These are phyloP conservation scores for Frankliniella intonsa DNA, from an alignment of 2,888 invertebrate species.

Conservation along the genomic window DNA sequence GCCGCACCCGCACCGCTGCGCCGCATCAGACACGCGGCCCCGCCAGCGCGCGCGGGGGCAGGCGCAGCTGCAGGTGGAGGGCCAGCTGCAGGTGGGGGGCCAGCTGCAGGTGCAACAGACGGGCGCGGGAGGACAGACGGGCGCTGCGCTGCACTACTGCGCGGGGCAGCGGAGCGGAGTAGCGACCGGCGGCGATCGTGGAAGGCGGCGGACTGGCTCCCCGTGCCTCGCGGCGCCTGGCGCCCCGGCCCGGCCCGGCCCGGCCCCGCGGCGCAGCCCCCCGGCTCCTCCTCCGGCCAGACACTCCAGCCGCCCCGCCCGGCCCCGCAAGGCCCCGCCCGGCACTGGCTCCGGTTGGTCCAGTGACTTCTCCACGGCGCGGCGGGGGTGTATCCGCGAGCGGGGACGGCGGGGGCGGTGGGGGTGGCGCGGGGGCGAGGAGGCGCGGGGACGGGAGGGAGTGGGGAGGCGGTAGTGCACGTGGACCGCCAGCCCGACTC, in stretches of 20 bases:
- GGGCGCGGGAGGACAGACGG: too few relatives aligned
- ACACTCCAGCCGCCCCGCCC: not conserved
- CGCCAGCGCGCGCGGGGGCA: too few relatives aligned
- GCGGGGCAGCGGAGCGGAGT: too few relatives aligned
- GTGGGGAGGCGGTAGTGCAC: not conserved
- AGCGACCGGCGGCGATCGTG: not conserved
- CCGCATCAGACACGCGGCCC: too few relatives aligned
- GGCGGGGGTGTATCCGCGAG: not conserved
- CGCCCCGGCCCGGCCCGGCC: not conserved
- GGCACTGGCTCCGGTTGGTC: not conserved
- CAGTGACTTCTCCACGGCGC: not conserved
- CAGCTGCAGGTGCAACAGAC: too few relatives aligned
- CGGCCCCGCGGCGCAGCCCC: not conserved
- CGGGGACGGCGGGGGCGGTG: not conserved
- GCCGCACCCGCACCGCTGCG: too few relatives aligned
- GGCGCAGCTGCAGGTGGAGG: too few relatives aligned
- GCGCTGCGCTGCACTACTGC: too few relatives aligned
- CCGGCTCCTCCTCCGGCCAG: not conserved
- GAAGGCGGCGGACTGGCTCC: not conserved
- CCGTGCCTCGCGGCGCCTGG: not conserved
- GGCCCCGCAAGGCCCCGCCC: not conserved
- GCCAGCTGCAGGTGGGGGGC: too few relatives aligned
- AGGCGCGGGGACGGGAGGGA: not conserved
- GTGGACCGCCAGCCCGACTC: not conserved
- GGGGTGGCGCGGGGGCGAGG: not conserved